Evolutionary conservation across 2,888 invertebrate genomes (phyloP).

Genomic region (Dione juno): DNA sequence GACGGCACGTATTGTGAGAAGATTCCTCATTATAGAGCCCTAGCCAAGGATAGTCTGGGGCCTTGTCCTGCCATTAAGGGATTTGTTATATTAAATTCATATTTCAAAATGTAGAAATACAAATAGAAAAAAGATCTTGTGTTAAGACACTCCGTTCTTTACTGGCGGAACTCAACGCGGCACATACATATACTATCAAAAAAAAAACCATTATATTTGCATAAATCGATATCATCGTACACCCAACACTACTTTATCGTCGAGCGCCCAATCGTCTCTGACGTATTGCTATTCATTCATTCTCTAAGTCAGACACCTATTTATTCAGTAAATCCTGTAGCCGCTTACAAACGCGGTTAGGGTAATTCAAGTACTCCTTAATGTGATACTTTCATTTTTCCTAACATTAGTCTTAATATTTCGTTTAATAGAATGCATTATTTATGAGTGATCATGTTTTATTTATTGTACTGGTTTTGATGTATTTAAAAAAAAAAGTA

Average conservation of each 20-base stretch:
- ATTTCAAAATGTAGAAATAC: too few relatives aligned
- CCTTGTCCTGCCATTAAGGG: too few relatives aligned
- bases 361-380: constrained; percentile 53
- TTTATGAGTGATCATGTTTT: constrained; percentile 26
- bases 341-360: constrained; percentile 50
- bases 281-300: constrained; percentile 75
- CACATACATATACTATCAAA: too few relatives aligned
- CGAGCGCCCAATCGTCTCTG: constrained; percentile 69
- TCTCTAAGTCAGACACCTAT: constrained; percentile 68
- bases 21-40: too few relatives aligned
- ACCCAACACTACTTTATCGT: constrained; percentile 59
- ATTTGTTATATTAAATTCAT: too few relatives aligned
- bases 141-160: neutral
- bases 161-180: neutral
- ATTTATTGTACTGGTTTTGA: constrained; percentile 5
- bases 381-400: constrained; percentile 42
- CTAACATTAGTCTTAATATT: constrained; percentile 34
- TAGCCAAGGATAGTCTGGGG: too few relatives aligned
- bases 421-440: constrained; percentile 27
- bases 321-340: constrained; percentile 64
- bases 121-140: too few relatives aligned
- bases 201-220: neutral
- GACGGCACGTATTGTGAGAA: too few relatives aligned
- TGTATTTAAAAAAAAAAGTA: neutral
- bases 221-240: neutral